Evolutionary conservation across 37 sponge, comb jelly and placozoan genomes (phyloP), one percentile per base, ranked within the genome.

Genomic region (Crambe crambe): DNA sequence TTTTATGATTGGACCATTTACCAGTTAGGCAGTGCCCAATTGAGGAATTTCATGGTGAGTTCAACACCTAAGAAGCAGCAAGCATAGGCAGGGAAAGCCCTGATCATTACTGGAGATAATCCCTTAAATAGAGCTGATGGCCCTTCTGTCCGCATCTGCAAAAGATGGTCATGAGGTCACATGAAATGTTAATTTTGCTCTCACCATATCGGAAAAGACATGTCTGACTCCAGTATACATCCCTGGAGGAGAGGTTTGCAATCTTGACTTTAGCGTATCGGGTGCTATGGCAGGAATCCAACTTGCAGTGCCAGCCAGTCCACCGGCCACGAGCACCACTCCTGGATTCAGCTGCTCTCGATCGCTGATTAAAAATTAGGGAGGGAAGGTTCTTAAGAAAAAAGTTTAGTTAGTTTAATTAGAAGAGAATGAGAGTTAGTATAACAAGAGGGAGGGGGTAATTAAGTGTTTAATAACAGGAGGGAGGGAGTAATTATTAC

Each of bases 31-130:
- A 81, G n/a, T 30, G 77, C 5, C 63, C 47, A 78, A 43, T 92
- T 79, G 32, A 92, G 74, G 0, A 87, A 21, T 10, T 68, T 44
- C 35, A 92, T 40, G 22, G 92, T 69, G n/a, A 79, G 35, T 80
- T 92, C 92, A 44, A 40, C 79, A 1, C 92, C 92, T 17, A 87
- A 81, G 68, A 92, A 89, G 57, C 85, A 89, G 12, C 85, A 80
- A 42, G 97, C 97, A 85, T 96, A 94, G 27, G 97, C 97, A 25
- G 97, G 97, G 58, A 96, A 93, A 32, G 97, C 94, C 76, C 97
- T 80, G 5, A 96, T 42, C 79, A 96, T 69, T 23, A 87, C 81
- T n/a, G 97, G 97, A 31, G 78, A 58, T 1, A 91, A 30, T 44
- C 97, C 97, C 30, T 83, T 86, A 81, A 82, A 94, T 51, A 96